Percentiles rank a stretch among this genome's conserved stretches.
phyloP scores from a whole-genome alignment of 2,888 invertebrate genomes.

The Apodemia mormo region DNA sequence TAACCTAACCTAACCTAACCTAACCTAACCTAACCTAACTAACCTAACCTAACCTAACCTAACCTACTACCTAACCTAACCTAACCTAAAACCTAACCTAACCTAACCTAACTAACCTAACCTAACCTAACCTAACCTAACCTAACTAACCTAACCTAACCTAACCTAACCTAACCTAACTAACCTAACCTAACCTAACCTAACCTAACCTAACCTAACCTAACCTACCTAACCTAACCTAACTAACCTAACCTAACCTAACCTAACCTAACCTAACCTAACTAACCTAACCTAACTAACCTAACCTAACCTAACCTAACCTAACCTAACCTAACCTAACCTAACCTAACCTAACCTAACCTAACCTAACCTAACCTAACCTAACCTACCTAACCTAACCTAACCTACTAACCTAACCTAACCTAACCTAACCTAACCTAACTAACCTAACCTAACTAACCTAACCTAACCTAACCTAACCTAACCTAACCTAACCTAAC shows the following conservation, averaged over 20 bases:
- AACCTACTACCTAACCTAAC: conserved; percentile 29
- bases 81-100: too few species aligned
- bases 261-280: conserved; percentile 23
- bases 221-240: too few species aligned
- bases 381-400: too few species aligned
- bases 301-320: conserved; percentile 27
- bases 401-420: too few species aligned
- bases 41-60: too few species aligned
- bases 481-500: conserved; percentile 34
- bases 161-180: conserved; percentile 37
- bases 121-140: conserved; percentile 19
- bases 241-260: too few species aligned
- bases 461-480: conserved; percentile 36
- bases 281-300: conserved; percentile 5
- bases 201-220: too few species aligned
- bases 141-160: conserved; percentile 37
- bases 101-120: conserved; percentile 26
- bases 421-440: conserved; percentile 37
- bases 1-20: conserved; percentile 29
- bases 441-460: conserved; percentile 35
- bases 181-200: conserved; percentile 32
- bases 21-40: conserved; percentile 32
- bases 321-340: conserved; percentile 23
- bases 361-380: conserved; percentile 31
- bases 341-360: conserved; percentile 29